These are phyloP conservation scores for Drosophila rhopaloa DNA, from an alignment of 1,140 invertebrate genomes.

Conservation along the genomic window DNA sequence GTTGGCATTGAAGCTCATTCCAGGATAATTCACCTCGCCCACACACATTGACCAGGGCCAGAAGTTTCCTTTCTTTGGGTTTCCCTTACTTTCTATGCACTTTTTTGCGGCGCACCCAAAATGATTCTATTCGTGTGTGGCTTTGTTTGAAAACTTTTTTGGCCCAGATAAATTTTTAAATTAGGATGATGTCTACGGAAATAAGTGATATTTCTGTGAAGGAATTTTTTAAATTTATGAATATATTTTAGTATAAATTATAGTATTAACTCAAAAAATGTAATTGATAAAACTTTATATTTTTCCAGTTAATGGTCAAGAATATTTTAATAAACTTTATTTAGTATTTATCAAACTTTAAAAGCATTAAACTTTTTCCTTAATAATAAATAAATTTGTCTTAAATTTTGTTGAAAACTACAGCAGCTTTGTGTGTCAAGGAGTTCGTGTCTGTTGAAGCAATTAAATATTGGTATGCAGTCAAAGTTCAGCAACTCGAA, in stretches of 20 bases:
- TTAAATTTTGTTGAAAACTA: no score
- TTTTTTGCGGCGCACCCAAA: slow-evolving; percentile 29
- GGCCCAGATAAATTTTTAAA: background rate
- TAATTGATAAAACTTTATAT: no score
- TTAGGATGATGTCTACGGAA: background rate
- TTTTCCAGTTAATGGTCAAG: no score
- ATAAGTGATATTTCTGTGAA: background rate
- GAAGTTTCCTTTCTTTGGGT: slow-evolving; percentile 2
- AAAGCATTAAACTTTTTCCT: no score
- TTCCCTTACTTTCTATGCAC: background rate
- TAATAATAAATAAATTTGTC: no score
- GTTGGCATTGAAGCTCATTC: slow-evolving; percentile 56
- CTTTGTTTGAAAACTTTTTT: slow-evolving; percentile 10
- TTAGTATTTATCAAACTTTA: no score
- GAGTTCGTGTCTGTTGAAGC: no score
- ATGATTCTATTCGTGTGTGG: slow-evolving; percentile 35
- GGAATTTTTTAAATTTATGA: background rate
- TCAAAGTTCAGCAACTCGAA: no score
- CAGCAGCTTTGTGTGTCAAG: no score
- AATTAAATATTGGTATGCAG: no score
- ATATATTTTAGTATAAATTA: background rate
- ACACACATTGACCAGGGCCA: slow-evolving; percentile 22
- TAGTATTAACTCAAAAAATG: no score
- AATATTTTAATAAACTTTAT: no score
- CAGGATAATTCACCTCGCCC: slow-evolving; percentile 26